Percentiles rank a stretch among this genome's conserved stretches.
phyloP scores from a whole-genome alignment of 2,797 vertebrate species.

The Moxostoma hubbsi region DNA sequence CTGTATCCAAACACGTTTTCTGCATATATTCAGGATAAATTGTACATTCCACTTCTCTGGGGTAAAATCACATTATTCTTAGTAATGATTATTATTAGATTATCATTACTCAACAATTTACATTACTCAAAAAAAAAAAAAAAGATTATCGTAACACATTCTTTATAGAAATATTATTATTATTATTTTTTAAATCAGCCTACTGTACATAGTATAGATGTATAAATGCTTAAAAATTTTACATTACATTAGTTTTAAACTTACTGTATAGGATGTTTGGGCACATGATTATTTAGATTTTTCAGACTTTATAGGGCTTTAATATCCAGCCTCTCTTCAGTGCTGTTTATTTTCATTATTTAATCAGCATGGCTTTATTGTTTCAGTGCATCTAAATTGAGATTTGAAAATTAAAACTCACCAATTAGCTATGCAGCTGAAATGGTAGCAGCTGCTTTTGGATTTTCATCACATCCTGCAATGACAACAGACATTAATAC shows the following conservation, averaged over 20 bases:
- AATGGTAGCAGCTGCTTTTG: slow-evolving; percentile 65
- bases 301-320: background rate
- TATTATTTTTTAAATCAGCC: no score
- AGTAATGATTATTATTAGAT: no score
- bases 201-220: no score
- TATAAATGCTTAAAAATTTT: no score
- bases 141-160: no score
- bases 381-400: slow-evolving; percentile 4
- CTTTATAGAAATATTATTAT: no score
- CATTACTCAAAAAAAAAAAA: no score
- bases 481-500: slow-evolving; percentile 72
- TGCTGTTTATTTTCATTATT: slow-evolving; percentile 24
- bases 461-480: slow-evolving; percentile 29
- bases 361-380: slow-evolving; percentile 40
- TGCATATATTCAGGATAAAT: background rate
- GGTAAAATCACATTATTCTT: background rate
- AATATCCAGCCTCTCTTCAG: background rate
- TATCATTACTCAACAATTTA: no score
- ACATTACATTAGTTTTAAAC: no score
- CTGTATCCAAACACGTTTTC: no score
- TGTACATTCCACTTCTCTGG: background rate
- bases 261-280: background rate
- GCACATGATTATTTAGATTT: background rate
- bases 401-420: slow-evolving; percentile 70
- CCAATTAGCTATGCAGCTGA: slow-evolving; percentile 74